phyloP scores from a whole-genome alignment of 2,797 vertebrate species.

The Manis javanica region DNA sequence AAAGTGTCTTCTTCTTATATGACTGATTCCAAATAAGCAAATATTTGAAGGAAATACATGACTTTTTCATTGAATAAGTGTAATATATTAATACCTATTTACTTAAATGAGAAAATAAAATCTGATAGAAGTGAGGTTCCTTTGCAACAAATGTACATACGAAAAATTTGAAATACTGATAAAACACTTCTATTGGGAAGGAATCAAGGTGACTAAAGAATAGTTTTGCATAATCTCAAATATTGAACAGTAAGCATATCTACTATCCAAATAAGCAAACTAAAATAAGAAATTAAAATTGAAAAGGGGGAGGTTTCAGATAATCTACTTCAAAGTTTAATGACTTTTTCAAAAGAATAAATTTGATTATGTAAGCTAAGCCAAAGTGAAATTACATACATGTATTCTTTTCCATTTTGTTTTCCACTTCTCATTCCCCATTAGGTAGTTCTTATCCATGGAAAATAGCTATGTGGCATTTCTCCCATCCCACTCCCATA shows the following conservation, averaged over 20 bases:
- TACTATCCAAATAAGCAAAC: neutral
- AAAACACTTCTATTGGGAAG: neutral
- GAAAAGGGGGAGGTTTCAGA: conserved; percentile 16
- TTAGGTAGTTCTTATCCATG: neutral
- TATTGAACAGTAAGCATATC: neutral
- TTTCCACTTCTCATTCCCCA: neutral
- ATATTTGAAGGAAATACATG: conserved; percentile 11
- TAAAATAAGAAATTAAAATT: conserved; percentile 22
- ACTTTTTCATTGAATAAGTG: neutral
- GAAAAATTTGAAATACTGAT: conserved; percentile 9
- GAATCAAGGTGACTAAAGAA: neutral
- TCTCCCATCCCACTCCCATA: neutral
- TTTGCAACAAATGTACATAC: neutral
- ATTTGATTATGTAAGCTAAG: conserved; percentile 37
- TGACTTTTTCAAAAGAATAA: conserved; percentile 53
- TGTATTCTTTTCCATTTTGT: neutral
- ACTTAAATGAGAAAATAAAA: conserved; percentile 37
- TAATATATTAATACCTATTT: neutral
- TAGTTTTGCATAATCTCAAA: neutral
- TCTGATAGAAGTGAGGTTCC: neutral
- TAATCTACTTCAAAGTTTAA: conserved; percentile 28
- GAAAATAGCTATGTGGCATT: conserved; percentile 23
- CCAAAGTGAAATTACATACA: conserved; percentile 2
- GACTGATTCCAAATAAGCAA: neutral
- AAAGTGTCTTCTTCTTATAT: neutral